Base-by-base conservation (phyloP, 2,888 invertebrate genomes). In the Euphydryas editha region DNA sequence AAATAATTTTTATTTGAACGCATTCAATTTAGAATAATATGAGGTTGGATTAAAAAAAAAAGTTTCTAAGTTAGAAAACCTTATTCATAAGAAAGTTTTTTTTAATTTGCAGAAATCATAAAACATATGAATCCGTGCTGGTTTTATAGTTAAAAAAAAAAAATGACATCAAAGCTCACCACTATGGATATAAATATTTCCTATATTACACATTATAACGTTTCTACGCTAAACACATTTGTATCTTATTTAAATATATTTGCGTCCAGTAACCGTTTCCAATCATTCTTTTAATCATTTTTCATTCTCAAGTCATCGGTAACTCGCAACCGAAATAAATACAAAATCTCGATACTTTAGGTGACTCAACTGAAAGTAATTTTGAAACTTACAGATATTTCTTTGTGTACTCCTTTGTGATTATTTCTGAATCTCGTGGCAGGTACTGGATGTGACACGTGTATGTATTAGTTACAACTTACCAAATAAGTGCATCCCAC, bases 321-420 rank as follows among this genome's bases (percentile, higher is more conserved):
- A 17, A 54, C 54, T 17, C 36, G 36, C 15, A 49, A 15, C 42
- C 42, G 46, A 65, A 39, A 58, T 47, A 62, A 70, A 62, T 36
- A 15, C 36, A 59, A 66, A 68, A 59, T 68, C 51, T 59, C 37
- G 20, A 17, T 54, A 65, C 49, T 60, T 46, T 54, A 20, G 62
- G 62, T 70, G 72, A 72, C 57, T 72, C 72, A 72, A 36, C 57
- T 54, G 37, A 60, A 66, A 62, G 59, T 57, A 44, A 68, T 68
- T 65, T 71, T 60, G 60, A 69, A 68, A 44, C 39, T 39, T 39
- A 69, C 67, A 66, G 66, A 72, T 68, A 72, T 69, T 72, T 73
- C 75, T 75, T 76, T 76, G 75, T 77, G 67, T 54, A 63, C 65
- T 68, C 73, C 75, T 75, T 76, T 75, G 75, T 77, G 76, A 73